Base-by-base conservation (phyloP, 2,113 vertebrate genomes). In the Sinocyclocheilus anophthalmus region DNA sequence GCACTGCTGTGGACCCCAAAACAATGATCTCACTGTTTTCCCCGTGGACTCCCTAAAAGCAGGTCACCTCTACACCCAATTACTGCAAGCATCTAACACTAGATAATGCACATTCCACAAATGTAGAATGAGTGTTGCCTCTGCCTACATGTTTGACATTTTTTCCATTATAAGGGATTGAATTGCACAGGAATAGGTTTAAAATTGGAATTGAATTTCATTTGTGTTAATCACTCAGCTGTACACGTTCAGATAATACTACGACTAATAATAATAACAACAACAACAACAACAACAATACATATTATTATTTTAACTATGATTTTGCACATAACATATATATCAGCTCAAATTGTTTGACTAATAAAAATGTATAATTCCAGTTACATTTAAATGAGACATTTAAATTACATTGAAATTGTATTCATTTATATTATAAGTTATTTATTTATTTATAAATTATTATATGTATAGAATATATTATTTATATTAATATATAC, bases 11-110 rank as follows among this genome's bases (percentile, higher is more conserved):
- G 57, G 55, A 78, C 75, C 63, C 55, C 78, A 84, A 87, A 77
- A 89, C 81, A 88, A 85, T 90, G 75, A 88, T 69, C 33, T 45
- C 59, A 42, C 78, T 90, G 78, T 91, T 91, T 39, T 84, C 53
- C 84, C 45, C 3, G 57, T 9, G 67, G 53, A 61, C 73, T 26
- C n/a, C 81, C 61, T 24, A 39, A 78, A 88, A 87, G 77, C 75
- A 59, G 86, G 55, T 82, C 57, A 16, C 87, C 59, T 87, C 87
- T 45, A 55, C 70, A 76, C 75, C 73, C 48, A 24, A 33, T 65
- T 77, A 84, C 73, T 11, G 26, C 26, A 5, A 73, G 73, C 12
- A 42, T 67, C 24, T 61, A 22, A 30, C n/a, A 45, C 45, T n/a
- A 55, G 33, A 63, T 84, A 77, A 81, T 48, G 5, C 22, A 65